A percentile compares a stretch with the other conserved stretches of the same genome.
Conservation (phyloP, 2,797 vertebrate genomes). For the Sebastes jordani region DNA sequence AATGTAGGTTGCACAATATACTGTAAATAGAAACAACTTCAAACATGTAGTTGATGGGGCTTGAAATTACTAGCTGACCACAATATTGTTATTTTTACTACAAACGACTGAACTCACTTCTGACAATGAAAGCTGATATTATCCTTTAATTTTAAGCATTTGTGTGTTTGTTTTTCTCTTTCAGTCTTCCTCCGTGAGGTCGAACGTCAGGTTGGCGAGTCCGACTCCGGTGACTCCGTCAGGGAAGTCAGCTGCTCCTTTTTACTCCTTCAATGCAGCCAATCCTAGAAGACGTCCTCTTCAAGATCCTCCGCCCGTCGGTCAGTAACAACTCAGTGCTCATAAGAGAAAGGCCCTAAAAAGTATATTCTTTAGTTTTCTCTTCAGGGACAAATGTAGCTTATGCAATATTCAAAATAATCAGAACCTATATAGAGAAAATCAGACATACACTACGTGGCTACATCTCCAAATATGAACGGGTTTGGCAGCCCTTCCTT, state of each 20-base stretch:
- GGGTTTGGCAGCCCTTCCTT: too few relatives aligned
- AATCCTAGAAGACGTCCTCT: conserved; percentile 92
- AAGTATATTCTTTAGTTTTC: neutral
- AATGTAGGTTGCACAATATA: neutral
- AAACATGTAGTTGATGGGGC: neutral
- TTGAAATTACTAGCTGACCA: neutral
- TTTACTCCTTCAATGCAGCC: conserved; percentile 88
- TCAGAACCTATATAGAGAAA: neutral
- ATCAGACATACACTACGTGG: too few relatives aligned
- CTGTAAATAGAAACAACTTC: neutral
- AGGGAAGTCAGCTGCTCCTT: conserved; percentile 88
- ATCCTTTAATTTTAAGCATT: neutral
- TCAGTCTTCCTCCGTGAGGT: conserved; percentile 86
- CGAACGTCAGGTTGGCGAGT: conserved; percentile 87
- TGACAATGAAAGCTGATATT: neutral
- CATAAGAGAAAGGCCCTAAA: neutral
- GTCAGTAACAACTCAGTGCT: conserved; percentile 76
- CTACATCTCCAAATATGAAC: too few relatives aligned
- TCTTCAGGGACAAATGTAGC: neutral
- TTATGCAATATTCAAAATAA: neutral
- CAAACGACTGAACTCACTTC: neutral
- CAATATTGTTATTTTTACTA: neutral
- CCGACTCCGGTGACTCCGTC: conserved; percentile 86
- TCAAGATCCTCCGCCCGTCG: conserved; percentile 87
- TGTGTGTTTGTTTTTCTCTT: conserved; percentile 51